phyloP scores from a whole-genome alignment of 2,113 vertebrate genomes.

The Eudyptes chrysolophus region DNA sequence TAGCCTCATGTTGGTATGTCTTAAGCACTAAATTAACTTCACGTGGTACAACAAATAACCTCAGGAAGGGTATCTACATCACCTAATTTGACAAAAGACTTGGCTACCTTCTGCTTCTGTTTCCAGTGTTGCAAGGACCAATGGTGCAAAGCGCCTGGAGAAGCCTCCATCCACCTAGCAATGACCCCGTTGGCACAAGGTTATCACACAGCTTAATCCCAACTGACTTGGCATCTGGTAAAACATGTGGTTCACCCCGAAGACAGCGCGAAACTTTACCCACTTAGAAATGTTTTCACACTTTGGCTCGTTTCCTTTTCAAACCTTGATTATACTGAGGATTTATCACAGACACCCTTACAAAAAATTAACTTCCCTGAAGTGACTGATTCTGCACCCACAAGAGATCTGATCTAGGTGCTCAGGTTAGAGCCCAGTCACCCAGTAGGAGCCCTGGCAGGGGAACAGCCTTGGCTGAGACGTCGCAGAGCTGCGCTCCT shows the following conservation, averaged over 20 bases:
- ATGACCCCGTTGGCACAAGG: neutral
- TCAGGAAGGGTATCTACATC: neutral
- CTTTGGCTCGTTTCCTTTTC: neutral
- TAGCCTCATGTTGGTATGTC: neutral
- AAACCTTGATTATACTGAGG: neutral
- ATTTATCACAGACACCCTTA: neutral
- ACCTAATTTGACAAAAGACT: neutral
- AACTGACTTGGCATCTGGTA: neutral
- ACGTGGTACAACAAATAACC: neutral
- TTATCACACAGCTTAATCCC: neutral
- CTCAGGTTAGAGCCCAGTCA: neutral
- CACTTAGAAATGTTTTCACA: neutral
- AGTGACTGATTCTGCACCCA: neutral
- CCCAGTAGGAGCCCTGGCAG: neutral
- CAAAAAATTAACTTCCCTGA: neutral
- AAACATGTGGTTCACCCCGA: neutral
- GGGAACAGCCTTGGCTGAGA: neutral
- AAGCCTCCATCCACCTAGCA: neutral
- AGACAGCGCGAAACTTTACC: neutral
- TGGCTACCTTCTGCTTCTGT: neutral
- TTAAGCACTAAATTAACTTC: conserved; percentile 18
- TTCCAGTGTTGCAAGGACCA: neutral
- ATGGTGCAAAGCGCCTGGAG: neutral
- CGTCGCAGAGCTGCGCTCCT: fast-evolving
- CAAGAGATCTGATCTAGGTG: neutral